A percentile compares a stretch with the other conserved stretches of the same genome.
Evolutionary conservation across 2,113 vertebrate genomes (phyloP).

Genomic region (Chionomys nivalis): DNA sequence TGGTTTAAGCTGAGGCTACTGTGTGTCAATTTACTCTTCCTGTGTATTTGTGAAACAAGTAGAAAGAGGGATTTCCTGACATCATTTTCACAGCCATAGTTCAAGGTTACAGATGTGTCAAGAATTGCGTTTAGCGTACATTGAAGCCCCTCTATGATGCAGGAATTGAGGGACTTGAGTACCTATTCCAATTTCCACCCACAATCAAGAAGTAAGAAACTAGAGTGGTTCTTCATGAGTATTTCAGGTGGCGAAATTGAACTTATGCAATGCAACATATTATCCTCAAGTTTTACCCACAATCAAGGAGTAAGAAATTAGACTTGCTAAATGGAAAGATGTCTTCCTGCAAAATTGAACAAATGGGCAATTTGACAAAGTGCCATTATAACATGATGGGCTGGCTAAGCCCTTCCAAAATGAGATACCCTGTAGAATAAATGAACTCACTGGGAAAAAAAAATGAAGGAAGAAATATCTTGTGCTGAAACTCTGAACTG

Average conservation of each 20-base stretch:
- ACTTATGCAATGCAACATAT: constrained; percentile 50
- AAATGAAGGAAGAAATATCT: constrained; percentile 40
- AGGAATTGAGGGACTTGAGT: constrained; percentile 22
- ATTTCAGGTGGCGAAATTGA: constrained; percentile 58
- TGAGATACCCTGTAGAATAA: neutral
- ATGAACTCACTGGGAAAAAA: constrained; percentile 30
- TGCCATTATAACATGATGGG: constrained; percentile 20
- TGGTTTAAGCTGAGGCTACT: neutral
- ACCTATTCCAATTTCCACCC: constrained; percentile 43
- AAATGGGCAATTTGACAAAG: constrained; percentile 68
- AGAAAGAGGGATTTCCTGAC: neutral
- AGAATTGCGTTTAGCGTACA: constrained; percentile 24
- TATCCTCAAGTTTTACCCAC: constrained; percentile 51
- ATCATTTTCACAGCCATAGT: neutral
- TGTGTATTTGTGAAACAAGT: constrained; percentile 40
- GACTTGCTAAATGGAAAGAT: constrained; percentile 66
- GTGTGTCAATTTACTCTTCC: constrained; percentile 21
- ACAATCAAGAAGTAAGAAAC: constrained; percentile 53
- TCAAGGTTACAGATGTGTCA: neutral
- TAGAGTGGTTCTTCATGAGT: constrained; percentile 37
- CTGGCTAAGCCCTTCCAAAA: constrained; percentile 54
- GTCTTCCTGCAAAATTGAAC: constrained; percentile 59
- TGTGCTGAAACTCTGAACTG: constrained; percentile 54
- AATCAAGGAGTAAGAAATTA: constrained; percentile 71
- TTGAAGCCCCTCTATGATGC: neutral